These are phyloP conservation scores for Cuculus canorus DNA, from an alignment of 2,797 vertebrate species.

Conservation along the genomic window DNA sequence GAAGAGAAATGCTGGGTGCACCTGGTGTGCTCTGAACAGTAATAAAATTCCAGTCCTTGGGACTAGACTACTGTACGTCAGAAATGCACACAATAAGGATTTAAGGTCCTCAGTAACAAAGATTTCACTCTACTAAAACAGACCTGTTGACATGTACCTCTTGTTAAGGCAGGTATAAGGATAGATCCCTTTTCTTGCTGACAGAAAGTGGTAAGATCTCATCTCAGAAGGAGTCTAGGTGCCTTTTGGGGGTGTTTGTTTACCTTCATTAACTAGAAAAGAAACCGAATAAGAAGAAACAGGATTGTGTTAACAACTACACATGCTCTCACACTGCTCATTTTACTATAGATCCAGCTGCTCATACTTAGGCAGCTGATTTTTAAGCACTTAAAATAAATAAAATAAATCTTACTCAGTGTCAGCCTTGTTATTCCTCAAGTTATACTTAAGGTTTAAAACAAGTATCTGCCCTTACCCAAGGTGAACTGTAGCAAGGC, in stretches of 20 bases:
- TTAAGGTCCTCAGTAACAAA: background rate
- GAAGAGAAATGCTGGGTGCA: background rate
- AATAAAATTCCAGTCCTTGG: background rate
- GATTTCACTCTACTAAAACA: background rate
- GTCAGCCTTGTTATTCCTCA: background rate
- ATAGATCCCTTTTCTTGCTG: background rate
- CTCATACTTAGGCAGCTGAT: background rate
- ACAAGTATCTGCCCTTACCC: background rate
- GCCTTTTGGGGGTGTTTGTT: background rate
- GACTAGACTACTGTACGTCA: background rate
- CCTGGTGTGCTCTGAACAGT: background rate
- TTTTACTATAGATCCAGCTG: background rate
- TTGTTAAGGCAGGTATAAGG: background rate
- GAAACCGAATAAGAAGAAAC: background rate
- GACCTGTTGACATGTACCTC: background rate
- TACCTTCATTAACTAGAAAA: background rate
- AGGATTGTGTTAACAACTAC: background rate
- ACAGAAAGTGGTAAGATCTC: background rate
- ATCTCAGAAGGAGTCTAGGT: background rate
- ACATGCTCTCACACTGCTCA: fast-evolving
- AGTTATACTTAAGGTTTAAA: background rate
- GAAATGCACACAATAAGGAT: background rate
- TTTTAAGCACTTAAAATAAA: background rate
- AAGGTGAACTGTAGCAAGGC: background rate
- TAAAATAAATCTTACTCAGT: background rate